Evolutionary conservation across 2,113 vertebrate genomes (phyloP).

Genomic region (Mirza zaza): DNA sequence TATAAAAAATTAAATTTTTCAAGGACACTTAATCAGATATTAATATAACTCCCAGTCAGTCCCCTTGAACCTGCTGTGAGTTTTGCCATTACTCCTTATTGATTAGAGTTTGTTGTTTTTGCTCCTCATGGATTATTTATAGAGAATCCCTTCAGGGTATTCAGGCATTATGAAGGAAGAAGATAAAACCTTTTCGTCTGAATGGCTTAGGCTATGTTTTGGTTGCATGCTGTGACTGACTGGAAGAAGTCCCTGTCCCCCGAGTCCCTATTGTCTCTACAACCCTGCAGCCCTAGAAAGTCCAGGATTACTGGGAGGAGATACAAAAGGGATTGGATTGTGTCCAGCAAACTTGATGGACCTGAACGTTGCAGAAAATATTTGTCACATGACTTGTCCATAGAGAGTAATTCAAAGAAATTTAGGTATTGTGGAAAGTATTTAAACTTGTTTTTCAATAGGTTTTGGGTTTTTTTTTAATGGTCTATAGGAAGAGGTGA

Average conservation of each 20-base stretch:
- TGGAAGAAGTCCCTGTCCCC: neutral
- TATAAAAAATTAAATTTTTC: slow-evolving; percentile 61
- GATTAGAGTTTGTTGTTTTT: slow-evolving; percentile 50
- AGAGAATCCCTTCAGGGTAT: neutral
- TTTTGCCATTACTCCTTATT: slow-evolving; percentile 32
- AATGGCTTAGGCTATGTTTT: neutral
- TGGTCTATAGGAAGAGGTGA: neutral
- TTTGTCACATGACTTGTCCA: neutral
- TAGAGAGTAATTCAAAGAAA: neutral
- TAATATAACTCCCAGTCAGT: neutral
- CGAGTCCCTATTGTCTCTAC: neutral
- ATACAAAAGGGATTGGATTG: neutral
- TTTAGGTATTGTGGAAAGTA: neutral
- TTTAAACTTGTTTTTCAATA: neutral
- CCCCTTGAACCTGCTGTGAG: slow-evolving; percentile 44
- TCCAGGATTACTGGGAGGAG: neutral
- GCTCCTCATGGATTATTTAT: slow-evolving; percentile 62
- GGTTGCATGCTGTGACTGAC: neutral
- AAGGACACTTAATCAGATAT: slow-evolving; percentile 42
- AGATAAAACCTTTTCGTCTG: neutral
- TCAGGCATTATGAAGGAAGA: neutral
- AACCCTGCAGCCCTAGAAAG: neutral
- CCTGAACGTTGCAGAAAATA: neutral
- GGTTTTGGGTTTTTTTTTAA: neutral
- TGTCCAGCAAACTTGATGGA: neutral